A percentile compares a stretch with the other conserved stretches of the same genome.
These are phyloP conservation scores for Aleiodes alternator DNA, from an alignment of 2,888 invertebrate genomes.

Conservation along the genomic window DNA sequence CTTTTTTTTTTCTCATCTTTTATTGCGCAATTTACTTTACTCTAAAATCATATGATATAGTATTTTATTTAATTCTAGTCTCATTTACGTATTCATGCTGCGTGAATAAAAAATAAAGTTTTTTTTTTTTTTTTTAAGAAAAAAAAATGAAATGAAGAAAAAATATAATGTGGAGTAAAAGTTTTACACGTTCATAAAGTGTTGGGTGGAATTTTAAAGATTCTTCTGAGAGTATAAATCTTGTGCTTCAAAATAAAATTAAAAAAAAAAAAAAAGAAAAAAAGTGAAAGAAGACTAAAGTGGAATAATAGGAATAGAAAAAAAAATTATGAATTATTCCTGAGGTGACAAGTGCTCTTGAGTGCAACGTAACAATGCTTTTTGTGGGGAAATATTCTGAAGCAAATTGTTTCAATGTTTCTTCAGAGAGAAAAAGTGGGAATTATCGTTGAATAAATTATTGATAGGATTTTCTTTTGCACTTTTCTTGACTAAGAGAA, in stretches of 20 bases:
- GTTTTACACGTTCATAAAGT: constrained; percentile 33
- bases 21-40: neutral
- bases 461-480: no score
- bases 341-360: constrained; percentile 3
- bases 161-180: constrained; percentile 19
- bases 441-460: no score
- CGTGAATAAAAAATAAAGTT: constrained; percentile 26
- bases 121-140: neutral
- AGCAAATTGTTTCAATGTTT: no score
- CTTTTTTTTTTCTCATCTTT: neutral
- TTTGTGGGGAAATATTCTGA: no score
- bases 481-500: no score
- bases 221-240: constrained; percentile 14
- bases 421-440: no score
- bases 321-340: neutral
- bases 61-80: constrained; percentile 25
- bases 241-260: constrained; percentile 12
- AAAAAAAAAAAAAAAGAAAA: no score
- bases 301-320: no score
- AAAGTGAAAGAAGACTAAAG: no score
- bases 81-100: constrained; percentile 22
- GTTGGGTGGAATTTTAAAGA: constrained; percentile 28
- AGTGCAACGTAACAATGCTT: no score
- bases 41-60: no score
- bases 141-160: neutral